phyloP scores from a whole-genome alignment of 2,797 vertebrate species.

The Rhinella marina region DNA sequence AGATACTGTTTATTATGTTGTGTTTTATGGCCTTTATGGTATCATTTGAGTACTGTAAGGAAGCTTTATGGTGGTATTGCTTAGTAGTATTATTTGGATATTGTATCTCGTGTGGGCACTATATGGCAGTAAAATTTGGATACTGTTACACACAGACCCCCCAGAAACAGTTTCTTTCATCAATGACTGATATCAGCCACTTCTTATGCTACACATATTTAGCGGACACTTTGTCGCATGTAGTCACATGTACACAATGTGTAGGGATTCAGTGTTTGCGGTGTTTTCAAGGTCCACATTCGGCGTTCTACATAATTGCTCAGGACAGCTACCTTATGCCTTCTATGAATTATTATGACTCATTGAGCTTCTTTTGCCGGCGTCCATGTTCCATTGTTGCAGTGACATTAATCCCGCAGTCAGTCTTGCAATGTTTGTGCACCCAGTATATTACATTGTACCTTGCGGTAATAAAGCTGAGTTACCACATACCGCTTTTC shows the following conservation, averaged over 20 bases:
- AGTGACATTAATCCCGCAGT: slow-evolving; percentile 1
- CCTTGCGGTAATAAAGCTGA: neutral
- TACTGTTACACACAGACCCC: no score
- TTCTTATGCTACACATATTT: no score
- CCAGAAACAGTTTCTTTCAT: no score
- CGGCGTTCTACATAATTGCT: neutral
- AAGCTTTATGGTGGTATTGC: neutral
- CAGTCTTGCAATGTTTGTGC: neutral
- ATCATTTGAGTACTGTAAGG: neutral
- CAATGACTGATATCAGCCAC: no score
- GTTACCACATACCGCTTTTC: neutral
- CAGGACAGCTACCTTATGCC: neutral
- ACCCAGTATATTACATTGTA: neutral
- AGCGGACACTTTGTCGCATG: no score
- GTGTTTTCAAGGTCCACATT: neutral
- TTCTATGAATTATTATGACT: neutral
- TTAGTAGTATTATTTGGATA: no score
- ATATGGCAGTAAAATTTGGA: neutral
- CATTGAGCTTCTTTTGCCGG: neutral
- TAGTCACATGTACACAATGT: neutral
- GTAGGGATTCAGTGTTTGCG: no score
- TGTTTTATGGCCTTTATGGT: no score
- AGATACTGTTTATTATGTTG: no score
- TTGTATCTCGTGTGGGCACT: neutral
- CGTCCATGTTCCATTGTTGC: neutral